Base-by-base conservation (phyloP, 2,888 invertebrate genomes). In the Drosophila stalkeri region DNA sequence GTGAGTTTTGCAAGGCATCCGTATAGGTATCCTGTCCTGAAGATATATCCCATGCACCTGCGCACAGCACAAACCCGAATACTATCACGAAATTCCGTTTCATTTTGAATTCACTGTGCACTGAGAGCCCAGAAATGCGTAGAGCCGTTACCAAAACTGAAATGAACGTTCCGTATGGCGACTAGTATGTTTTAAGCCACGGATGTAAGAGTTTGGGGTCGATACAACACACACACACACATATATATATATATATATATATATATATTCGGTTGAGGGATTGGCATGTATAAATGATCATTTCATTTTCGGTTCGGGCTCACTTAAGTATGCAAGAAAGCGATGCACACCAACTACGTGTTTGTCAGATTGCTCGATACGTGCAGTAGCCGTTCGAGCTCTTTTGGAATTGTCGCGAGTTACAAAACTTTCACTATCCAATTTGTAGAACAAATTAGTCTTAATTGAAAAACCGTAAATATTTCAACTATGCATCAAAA, bases 1-100 rank as follows among this genome's bases (percentile, higher is more conserved):
- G 91, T 3, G 91, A 90, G 56, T 75, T 91, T 67, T 91, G 86
- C 20, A 92, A 63, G 7, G 92, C 92, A 68, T 91, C 90, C 62
- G 91, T 72, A 72, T 92, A 92, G 8, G 92, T 82, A 80, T 91
- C 92, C 80, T 92, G 75, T 7, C 71, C 51, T 56, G 68, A 66
- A 9, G 62, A 47, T 47, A 51, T n/a, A 8, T 70, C 80, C 61
- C 47, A 51, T 64, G 72, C 46, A 52, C 55, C 47, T 18, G 27
- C 52, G 47, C 57, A 51, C 12, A 52, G 16, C 18, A 57, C 37
- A 37, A 0, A 44, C 23, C 47, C 63, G 39, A 65, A 31, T 27
- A 65, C 9, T 41, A 44, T 61, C 33, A 70, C 12, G 37, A 65
- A 65, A 27, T 52, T 20, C 1, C 35, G 27, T n/a, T 63, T 49